phyloP scores from a whole-genome alignment of 2,888 invertebrate species.

The Gari tellinella region DNA sequence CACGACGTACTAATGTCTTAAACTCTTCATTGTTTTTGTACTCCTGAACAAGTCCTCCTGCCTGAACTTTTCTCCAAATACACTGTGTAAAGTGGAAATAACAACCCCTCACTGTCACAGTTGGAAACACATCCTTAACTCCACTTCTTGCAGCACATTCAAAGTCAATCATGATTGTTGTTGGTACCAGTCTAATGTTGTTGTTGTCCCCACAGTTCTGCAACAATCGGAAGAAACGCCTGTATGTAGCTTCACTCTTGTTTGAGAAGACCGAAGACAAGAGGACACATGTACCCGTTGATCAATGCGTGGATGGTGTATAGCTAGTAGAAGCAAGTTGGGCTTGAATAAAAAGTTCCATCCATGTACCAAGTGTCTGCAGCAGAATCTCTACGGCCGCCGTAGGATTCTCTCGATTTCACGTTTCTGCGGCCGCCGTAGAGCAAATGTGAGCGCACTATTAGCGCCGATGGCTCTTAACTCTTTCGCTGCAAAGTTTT shows the following conservation, averaged over 20 bases:
- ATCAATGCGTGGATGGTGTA: slow-evolving; percentile 33
- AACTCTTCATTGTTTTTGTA: slow-evolving; percentile 34
- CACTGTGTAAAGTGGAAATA: slow-evolving; percentile 57
- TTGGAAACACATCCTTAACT: slow-evolving; percentile 29
- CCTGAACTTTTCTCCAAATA: too few relatives aligned
- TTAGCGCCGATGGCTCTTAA: too few relatives aligned
- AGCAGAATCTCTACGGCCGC: too few relatives aligned
- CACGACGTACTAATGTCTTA: slow-evolving; percentile 28
- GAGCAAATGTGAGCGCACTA: too few relatives aligned
- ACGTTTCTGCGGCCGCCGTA: too few relatives aligned
- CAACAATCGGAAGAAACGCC: too few relatives aligned
- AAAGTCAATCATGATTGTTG: too few relatives aligned
- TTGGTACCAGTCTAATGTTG: too few relatives aligned
- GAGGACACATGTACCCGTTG: too few relatives aligned
- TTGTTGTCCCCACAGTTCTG: too few relatives aligned
- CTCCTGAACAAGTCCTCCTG: slow-evolving; percentile 27
- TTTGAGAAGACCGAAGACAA: slow-evolving; percentile 31
- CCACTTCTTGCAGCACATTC: slow-evolving; percentile 2
- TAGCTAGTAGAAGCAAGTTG: slow-evolving; percentile 23
- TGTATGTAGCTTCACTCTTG: slow-evolving; percentile 22
- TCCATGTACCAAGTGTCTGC: slow-evolving; percentile 20
- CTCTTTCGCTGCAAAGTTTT: too few relatives aligned
- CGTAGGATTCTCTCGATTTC: too few relatives aligned
- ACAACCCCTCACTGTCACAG: slow-evolving; percentile 36
- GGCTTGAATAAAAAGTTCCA: slow-evolving; percentile 38